Evolutionary conservation across 2,113 vertebrate genomes (phyloP).

Genomic region (Tenrec ecaudatus): DNA sequence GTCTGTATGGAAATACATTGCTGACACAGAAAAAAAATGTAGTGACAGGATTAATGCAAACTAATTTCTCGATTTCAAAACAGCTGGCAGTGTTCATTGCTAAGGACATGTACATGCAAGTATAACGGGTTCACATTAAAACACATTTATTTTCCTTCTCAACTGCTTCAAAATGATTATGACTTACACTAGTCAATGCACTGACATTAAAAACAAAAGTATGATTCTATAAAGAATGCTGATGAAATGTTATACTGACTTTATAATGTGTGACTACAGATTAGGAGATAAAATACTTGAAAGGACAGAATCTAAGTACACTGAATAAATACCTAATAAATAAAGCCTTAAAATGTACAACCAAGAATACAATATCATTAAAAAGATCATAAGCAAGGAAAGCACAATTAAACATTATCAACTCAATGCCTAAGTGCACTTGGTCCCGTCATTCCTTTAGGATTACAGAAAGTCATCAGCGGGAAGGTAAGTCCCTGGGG

Average conservation of each 20-base stretch:
- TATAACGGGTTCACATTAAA: slow-evolving; percentile 75
- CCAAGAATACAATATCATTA: slow-evolving; percentile 38
- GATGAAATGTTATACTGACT: slow-evolving; percentile 41
- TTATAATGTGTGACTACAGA: slow-evolving; percentile 35
- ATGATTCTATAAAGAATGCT: slow-evolving; percentile 56
- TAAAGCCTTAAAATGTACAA: slow-evolving; percentile 31
- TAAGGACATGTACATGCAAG: slow-evolving; percentile 65
- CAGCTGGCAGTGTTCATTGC: slow-evolving; percentile 56
- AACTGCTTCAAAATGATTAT: slow-evolving; percentile 61
- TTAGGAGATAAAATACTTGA: slow-evolving; percentile 49
- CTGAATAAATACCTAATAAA: background rate
- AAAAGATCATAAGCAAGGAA: slow-evolving; percentile 52
- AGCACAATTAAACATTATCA: background rate
- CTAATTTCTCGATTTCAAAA: slow-evolving; percentile 68
- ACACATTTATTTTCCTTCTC: slow-evolving; percentile 68
- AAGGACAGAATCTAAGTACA: slow-evolving; percentile 44
- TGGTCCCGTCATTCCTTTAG: slow-evolving; percentile 3
- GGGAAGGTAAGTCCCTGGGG: background rate
- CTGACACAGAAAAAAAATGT: slow-evolving; percentile 44
- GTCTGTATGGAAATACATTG: slow-evolving; percentile 48
- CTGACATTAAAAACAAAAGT: slow-evolving; percentile 58
- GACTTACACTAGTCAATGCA: slow-evolving; percentile 62
- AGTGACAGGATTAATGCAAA: slow-evolving; percentile 38
- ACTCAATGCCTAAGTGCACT: slow-evolving; percentile 19
- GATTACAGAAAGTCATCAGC: slow-evolving; percentile 30